Evolutionary conservation across 2,797 vertebrate species (phyloP).

Genomic region (Poecile montanus): DNA sequence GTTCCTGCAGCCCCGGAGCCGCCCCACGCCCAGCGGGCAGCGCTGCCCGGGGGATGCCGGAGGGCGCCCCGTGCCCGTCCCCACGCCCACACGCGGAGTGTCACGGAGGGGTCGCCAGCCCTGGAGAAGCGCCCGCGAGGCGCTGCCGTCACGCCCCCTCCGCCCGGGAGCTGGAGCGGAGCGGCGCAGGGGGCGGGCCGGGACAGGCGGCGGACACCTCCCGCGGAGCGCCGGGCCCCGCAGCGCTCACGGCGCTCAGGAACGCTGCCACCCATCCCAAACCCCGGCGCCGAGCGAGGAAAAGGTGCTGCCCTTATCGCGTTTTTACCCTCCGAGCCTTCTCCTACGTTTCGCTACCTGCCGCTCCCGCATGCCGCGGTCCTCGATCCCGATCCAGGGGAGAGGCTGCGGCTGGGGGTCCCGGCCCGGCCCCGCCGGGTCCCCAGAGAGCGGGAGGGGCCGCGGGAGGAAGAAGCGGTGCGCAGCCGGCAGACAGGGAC

Average conservation of each 20-base stretch:
- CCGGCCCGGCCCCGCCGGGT: too few relatives aligned
- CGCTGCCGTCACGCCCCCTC: constrained; percentile 30
- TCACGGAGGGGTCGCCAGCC: not conserved
- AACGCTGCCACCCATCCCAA: not conserved
- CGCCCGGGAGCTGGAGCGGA: not conserved
- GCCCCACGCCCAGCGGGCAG: not conserved
- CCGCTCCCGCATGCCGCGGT: not conserved
- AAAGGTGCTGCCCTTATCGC: not conserved
- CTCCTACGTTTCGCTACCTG: not conserved
- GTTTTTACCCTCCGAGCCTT: too few relatives aligned
- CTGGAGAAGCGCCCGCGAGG: not conserved
- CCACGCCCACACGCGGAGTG: not conserved
- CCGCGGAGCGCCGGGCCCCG: not conserved
- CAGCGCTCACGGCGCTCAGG: not conserved
- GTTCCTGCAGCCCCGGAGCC: not conserved
- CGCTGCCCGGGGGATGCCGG: not conserved
- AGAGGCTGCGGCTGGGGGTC: too few relatives aligned
- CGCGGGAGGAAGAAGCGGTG: not conserved
- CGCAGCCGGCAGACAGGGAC: not conserved
- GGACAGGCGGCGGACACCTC: not conserved
- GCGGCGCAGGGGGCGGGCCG: not conserved
- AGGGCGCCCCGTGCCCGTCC: not conserved
- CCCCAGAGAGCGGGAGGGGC: not conserved
- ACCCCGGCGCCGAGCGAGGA: not conserved
- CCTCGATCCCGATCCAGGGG: not conserved